These are phyloP conservation scores for Neocloeon triangulifer DNA, from an alignment of 1,140 invertebrate genomes.

Conservation along the genomic window DNA sequence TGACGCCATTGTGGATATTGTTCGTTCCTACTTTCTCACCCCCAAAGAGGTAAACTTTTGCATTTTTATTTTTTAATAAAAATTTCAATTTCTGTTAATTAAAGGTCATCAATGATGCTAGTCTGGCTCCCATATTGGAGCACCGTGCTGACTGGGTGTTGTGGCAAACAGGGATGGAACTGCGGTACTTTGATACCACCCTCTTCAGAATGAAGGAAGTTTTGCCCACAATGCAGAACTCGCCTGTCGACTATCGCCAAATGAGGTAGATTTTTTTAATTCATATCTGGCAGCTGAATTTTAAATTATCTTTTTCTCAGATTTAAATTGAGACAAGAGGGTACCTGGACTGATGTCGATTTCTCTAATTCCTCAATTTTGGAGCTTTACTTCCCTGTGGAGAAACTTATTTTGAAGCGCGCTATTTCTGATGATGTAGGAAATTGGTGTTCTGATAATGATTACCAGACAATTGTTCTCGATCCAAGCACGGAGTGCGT, in stretches of 20 bases:
- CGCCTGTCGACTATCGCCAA: slow-evolving; percentile 22
- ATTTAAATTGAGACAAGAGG: slow-evolving; percentile 55
- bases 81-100: slow-evolving; percentile 3
- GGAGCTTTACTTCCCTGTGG: slow-evolving; percentile 67
- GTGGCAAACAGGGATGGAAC: slow-evolving; percentile 85
- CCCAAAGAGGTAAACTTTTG: slow-evolving; percentile 27
- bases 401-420: slow-evolving; percentile 45
- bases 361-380: slow-evolving; percentile 60
- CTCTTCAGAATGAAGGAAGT: slow-evolving; percentile 71
- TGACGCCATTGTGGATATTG: slow-evolving; percentile 62
- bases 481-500: slow-evolving; percentile 54
- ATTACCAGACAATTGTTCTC: slow-evolving; percentile 39
- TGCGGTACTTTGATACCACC: slow-evolving; percentile 56
- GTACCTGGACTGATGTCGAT: slow-evolving; percentile 63
- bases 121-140: slow-evolving; percentile 34
- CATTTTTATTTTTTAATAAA: neutral
- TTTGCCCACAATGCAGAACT: slow-evolving; percentile 28
- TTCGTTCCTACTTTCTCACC: slow-evolving; percentile 38
- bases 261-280: slow-evolving; percentile 12
- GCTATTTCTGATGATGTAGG: slow-evolving; percentile 23
- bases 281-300: slow-evolving; percentile 14
- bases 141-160: slow-evolving; percentile 72
- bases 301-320: no score
- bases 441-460: slow-evolving; percentile 11
- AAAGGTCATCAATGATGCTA: slow-evolving; percentile 33